phyloP scores from a whole-genome alignment of 1,140 invertebrate genomes.

The Pseudomyrmex gracilis region DNA sequence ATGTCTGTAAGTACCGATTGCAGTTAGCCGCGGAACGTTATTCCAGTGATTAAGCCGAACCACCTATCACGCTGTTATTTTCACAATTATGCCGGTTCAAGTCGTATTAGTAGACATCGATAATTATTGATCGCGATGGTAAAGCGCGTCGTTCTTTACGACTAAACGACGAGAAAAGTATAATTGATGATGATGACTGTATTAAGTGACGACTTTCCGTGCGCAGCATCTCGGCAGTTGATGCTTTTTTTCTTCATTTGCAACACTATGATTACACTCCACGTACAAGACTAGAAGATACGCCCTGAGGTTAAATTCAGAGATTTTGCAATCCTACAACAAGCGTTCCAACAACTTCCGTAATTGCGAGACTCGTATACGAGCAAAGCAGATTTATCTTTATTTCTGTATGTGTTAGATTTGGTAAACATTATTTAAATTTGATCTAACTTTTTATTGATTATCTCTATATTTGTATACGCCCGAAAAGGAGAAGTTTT shows the following conservation, averaged over 20 bases:
- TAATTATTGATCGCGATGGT: constrained; percentile 11
- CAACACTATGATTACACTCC: constrained; percentile 16
- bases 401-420: no score
- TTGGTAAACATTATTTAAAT: constrained; percentile 16
- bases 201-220: constrained; percentile 44
- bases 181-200: constrained; percentile 51
- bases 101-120: constrained; percentile 29
- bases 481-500: neutral
- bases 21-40: constrained; percentile 25
- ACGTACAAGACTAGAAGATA: neutral
- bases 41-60: constrained; percentile 43
- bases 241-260: neutral
- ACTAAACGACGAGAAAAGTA: constrained; percentile 20
- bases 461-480: neutral
- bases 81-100: constrained; percentile 36
- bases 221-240: constrained; percentile 23
- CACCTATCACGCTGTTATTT: constrained; percentile 37
- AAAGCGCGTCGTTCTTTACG: constrained; percentile 1
- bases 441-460: neutral
- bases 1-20: constrained; percentile 35
- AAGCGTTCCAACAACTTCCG: neutral
- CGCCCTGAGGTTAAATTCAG: constrained; percentile 25
- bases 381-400: neutral
- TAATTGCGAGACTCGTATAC: neutral
- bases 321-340: neutral